Evolutionary conservation across 1,140 invertebrate genomes (phyloP).

Genomic region (Gonioctena quinquepunctata): DNA sequence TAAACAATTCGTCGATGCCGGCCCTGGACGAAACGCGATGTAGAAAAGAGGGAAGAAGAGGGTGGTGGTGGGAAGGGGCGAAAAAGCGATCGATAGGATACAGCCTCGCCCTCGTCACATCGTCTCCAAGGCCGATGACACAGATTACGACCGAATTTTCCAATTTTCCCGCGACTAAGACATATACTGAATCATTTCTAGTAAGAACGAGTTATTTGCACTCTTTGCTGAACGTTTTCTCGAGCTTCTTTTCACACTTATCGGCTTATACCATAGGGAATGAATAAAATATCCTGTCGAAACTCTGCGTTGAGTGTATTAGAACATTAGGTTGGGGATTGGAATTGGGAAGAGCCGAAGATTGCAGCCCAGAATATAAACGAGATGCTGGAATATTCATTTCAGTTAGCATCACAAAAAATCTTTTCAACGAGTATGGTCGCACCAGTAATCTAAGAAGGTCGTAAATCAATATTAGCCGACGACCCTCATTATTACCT

Average conservation of each 20-base stretch:
- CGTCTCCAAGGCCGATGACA: conserved; percentile 37
- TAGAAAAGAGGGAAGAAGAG: background rate
- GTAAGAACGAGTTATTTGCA: background rate
- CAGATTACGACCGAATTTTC: conserved; percentile 22
- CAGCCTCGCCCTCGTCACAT: conserved; percentile 34
- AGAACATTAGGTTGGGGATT: background rate
- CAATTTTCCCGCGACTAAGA: background rate
- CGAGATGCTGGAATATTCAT: too few relatives aligned
- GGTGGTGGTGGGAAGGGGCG: background rate
- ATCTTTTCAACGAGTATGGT: too few relatives aligned
- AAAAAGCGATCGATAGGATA: conserved; percentile 25
- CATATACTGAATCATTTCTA: background rate
- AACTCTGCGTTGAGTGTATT: background rate
- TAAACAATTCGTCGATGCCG: too few relatives aligned
- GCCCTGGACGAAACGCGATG: too few relatives aligned
- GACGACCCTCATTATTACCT: too few relatives aligned
- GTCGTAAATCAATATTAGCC: too few relatives aligned
- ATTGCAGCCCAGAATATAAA: too few relatives aligned
- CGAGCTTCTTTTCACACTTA: background rate
- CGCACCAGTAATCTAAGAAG: too few relatives aligned
- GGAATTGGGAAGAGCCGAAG: too few relatives aligned
- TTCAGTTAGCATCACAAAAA: too few relatives aligned
- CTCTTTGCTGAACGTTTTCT: background rate
- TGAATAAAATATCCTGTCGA: background rate
- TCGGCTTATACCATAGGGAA: background rate